Percentiles rank a stretch among this genome's conserved stretches.
phyloP scores from a whole-genome alignment of 2,113 vertebrate species.

The Ictalurus punctatus region DNA sequence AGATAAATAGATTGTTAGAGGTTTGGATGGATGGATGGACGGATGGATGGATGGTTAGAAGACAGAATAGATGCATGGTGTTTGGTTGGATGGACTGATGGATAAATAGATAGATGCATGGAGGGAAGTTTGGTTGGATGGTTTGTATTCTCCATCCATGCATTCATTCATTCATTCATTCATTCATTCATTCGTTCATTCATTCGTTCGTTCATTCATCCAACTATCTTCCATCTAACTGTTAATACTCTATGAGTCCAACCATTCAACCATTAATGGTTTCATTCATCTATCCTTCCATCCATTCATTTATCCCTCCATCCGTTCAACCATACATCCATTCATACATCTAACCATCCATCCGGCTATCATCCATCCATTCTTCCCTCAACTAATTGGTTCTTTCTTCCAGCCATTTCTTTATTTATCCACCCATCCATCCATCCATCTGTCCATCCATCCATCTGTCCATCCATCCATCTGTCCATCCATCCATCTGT shows the following conservation, averaged over 20 bases:
- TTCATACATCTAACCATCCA: too few species aligned
- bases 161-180: not conserved
- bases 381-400: too few species aligned
- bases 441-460: not conserved
- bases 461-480: not conserved
- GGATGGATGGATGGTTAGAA: not conserved
- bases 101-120: not conserved
- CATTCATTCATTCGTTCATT: not conserved
- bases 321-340: too few species aligned
- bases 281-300: not conserved
- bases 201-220: not conserved
- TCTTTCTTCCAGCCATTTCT: too few species aligned
- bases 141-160: not conserved
- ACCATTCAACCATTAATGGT: not conserved
- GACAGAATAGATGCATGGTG: not conserved
- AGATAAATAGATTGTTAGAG: too few species aligned
- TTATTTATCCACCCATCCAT: not conserved
- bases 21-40: too few species aligned
- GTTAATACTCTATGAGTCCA: not conserved
- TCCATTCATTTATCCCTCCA: not conserved
- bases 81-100: not conserved
- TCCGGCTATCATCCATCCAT: not conserved
- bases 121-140: not conserved
- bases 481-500: not conserved
- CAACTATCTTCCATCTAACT: too few species aligned